Base-by-base conservation (phyloP, 2,888 invertebrate species). In the Ennomos erosarius region DNA sequence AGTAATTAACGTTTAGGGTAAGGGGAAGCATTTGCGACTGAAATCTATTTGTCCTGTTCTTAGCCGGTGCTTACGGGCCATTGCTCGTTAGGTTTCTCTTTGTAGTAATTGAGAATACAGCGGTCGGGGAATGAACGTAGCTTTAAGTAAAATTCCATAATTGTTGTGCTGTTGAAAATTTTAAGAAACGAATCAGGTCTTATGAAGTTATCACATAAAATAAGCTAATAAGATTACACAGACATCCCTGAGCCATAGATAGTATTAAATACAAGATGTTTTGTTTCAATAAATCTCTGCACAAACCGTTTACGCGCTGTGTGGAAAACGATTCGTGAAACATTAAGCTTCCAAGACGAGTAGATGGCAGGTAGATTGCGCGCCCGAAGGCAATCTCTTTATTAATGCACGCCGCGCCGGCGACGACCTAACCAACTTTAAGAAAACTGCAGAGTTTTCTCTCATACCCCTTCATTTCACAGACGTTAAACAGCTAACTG, bases 401-500 rank as follows among this genome's bases (percentile, higher is more conserved):
- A 84, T 84, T 82, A 86, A 84, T 81, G 76, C 79, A 79, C 60
- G 49, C 56, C 57, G 60, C 50, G 60, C 67, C 62, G 57, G 62
- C 74, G 67, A 68, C 73, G 69, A 72, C 79, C 75, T 82, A 85
- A 84, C 84, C 78, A 84, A 84, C 82, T 87, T 85, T 76, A 82
- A 82, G 84, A 82, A 85, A 84, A 83, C 85, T 78, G 78, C 74
- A 68, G 43, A 47, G 50, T 46, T 44, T 64, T 73, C 71, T 73
- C 72, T 78, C 70, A 72, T 70, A 26, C 67, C 68, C 64, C 73
- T 73, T n/a, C 65, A 59, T 85, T 85, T 83, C 78, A 75, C 68
- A 72, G 64, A 78, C 79, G 78, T 81, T 86, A 85, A 85, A 83
- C 86, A 82, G 84, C 81, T 78, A 82, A 82, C 82, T 79, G 80